Base-by-base conservation (phyloP, 2,113 vertebrate species). In the Saguinus imperator region DNA sequence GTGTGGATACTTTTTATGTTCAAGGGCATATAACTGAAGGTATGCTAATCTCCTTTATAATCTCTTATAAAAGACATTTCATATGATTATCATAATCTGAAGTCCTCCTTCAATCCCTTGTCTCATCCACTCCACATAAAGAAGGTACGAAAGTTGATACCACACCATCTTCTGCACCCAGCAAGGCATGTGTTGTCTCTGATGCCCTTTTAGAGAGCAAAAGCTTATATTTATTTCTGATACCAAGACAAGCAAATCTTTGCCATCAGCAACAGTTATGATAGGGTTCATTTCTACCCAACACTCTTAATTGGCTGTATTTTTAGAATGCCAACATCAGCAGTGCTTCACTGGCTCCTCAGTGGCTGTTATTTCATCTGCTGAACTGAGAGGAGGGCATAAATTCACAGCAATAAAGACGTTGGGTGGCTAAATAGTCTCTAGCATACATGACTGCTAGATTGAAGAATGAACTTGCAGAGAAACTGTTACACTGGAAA, bases 401-500 rank as follows among this genome's bases (percentile, higher is more conserved):
- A 95, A 91, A 94, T 87, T 48, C 58, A 89, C 3, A 89, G 40
- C n/a, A 55, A n/a, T 82, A 94, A 97, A 93, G 55, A 73, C 2
- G 0, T 58, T 20, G 18, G 25, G 23, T 90, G 43, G 58, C 86
- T 96, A 86, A 79, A 55, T 43, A 55, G 64, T 93, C 16, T 35
- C 89, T 77, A 79, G 58, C 35, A 93, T 37, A 50, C 43, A 68
- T 68, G 79, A 91, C 29, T 45, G 32, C 45, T 87, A 77, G 48
- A 79, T 9, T 94, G 52, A 92, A 82, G 40, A 58, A 29, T 73
- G 40, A 80, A 55, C 20, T 89, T 25, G 32, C 73, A 82, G 87
- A 94, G 84, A 94, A 87, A 55, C 45, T 85, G 35, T 68, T 75
- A 66, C 32, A 58, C 0, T 61, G n/a, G n/a, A 88, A 82, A 37